Evolutionary conservation across 2,888 invertebrate genomes (phyloP), one percentile per base, ranked within the genome.

Genomic region (Troides oblongomaculatus): DNA sequence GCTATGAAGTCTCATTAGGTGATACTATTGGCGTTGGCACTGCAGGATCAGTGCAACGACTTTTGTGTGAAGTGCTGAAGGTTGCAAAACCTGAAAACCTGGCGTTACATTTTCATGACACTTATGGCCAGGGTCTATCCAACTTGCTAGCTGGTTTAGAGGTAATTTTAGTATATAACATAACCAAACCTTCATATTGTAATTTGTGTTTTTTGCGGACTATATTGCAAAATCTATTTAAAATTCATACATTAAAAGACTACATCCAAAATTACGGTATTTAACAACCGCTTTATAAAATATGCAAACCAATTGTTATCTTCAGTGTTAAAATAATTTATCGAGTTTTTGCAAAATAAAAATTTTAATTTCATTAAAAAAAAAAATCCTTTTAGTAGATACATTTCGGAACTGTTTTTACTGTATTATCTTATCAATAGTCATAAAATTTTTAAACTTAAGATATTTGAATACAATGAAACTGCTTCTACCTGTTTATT

Each of bases 21-120:
- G 99, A 99, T 84, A 99, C 99, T 0, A 99, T 99, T 69, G 99
- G 99, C 1, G 97, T 99, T 1, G 99, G 99, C 25, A 97, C 97
- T 0, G 97, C 96, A 0, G 96, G 95, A 4, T 95, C 95, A 1
- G 96, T 99, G 76, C 90, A 94, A 25, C 89, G 90, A 58, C 94
- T 99, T 93, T 84, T 99, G 60, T 92, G 94, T 67, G 97, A 97
- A 81, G 95, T 99, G 0, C 81, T 95, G 14, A 87, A 92, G 53
- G 92, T 94, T 4, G 93, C 95, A 0, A 88, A 95, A 1, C 93
- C 96, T 0, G 92, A 95, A 18, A 94, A 95, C 74, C 90, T 99
- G 68, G 99, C 99, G 0, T 94, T 99, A 39, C 99, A 99, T 85
- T 99, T 98, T 84, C 99, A 99, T 83, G 99, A 99, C 84, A 99